Conservation (phyloP, 2,113 vertebrate species). For the Rhinogobius similis region DNA sequence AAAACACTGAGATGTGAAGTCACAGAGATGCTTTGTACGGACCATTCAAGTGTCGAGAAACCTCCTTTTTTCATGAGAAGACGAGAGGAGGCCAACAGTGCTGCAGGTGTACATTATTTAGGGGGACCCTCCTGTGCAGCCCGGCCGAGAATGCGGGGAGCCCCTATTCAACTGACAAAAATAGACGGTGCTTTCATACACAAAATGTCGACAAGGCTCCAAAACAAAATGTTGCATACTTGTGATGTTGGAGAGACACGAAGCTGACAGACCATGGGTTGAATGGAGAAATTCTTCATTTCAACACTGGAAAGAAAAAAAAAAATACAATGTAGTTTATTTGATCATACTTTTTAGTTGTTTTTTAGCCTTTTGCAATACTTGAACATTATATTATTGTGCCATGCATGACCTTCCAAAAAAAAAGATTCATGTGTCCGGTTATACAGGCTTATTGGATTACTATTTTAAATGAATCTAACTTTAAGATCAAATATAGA, state of each 20-base stretch:
- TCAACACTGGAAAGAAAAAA: neutral
- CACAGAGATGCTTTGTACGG: slow-evolving; percentile 13
- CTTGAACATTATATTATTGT: too few species aligned
- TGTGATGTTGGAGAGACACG: neutral
- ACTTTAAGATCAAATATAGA: neutral
- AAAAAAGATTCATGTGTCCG: too few species aligned
- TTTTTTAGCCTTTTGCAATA: too few species aligned
- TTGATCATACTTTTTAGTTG: too few species aligned
- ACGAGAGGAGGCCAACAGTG: slow-evolving; percentile 16
- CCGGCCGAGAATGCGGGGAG: slow-evolving; percentile 12
- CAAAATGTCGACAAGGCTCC: slow-evolving; percentile 19
- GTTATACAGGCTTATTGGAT: neutral
- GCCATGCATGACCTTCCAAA: neutral
- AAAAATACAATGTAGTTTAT: too few species aligned
- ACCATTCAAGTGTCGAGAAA: slow-evolving; percentile 15
- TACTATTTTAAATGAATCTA: neutral
- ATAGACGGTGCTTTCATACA: slow-evolving; percentile 20
- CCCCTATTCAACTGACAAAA: slow-evolving; percentile 28
- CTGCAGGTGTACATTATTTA: slow-evolving; percentile 36
- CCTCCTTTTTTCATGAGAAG: slow-evolving; percentile 18
- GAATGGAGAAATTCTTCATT: neutral
- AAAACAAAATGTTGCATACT: slow-evolving; percentile 10
- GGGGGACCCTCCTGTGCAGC: slow-evolving; percentile 26
- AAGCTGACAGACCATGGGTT: neutral
- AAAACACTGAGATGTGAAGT: slow-evolving; percentile 14